phyloP scores from a whole-genome alignment of 2,113 vertebrate genomes.

The Cynoglossus semilaevis region DNA sequence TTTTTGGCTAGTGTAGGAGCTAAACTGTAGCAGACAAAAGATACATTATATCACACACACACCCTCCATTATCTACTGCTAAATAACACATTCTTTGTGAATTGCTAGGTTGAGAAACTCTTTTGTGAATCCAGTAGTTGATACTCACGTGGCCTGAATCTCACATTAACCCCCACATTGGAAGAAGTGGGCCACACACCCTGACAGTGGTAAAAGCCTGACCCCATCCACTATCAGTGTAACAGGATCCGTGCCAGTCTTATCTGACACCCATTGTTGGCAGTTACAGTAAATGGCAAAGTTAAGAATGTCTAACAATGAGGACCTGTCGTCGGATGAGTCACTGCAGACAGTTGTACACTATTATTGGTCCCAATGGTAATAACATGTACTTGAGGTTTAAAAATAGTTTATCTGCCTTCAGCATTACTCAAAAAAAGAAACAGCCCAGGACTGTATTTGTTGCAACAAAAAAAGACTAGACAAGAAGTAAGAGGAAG shows the following conservation, averaged over 20 bases:
- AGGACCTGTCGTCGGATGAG: background rate
- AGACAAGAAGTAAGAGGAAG: no score
- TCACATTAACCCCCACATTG: background rate
- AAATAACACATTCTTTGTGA: background rate
- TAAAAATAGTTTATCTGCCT: no score
- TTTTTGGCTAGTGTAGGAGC: no score
- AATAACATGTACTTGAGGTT: no score
- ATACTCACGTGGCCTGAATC: background rate
- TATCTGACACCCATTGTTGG: background rate
- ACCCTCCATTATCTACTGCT: conserved; percentile 11
- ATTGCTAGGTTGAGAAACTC: conserved; percentile 1
- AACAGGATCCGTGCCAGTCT: conserved; percentile 18
- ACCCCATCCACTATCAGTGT: background rate
- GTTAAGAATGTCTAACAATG: conserved; percentile 8
- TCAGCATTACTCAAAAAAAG: no score
- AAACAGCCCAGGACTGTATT: no score
- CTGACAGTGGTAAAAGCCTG: background rate
- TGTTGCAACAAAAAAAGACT: no score
- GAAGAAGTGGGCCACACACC: background rate
- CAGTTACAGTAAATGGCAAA: background rate
- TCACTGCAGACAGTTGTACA: no score
- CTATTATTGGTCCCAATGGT: no score
- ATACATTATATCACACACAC: background rate
- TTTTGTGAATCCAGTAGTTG: background rate
- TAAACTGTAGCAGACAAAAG: background rate